Percentiles rank a stretch among this genome's conserved stretches.
Evolutionary conservation across 2,113 vertebrate genomes (phyloP).

Genomic region (Columba janthina): DNA sequence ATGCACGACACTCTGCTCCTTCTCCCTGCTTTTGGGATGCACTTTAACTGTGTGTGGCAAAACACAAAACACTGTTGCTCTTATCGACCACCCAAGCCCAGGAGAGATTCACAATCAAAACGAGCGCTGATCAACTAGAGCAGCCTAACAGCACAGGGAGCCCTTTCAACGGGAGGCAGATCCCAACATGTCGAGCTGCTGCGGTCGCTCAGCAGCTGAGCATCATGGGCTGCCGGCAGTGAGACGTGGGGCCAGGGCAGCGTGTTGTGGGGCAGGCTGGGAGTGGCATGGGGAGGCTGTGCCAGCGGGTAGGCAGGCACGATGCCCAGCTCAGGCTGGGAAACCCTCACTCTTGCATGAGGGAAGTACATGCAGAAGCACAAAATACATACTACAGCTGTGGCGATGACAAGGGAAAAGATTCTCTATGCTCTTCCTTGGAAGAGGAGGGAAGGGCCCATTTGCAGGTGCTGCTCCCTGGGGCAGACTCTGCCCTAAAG

Average conservation of each 20-base stretch:
- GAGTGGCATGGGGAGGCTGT: not conserved
- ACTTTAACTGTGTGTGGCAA: not conserved
- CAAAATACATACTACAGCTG: not conserved
- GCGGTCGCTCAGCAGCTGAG: not conserved
- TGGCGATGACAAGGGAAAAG: not conserved
- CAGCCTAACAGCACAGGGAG: not conserved
- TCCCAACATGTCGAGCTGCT: not conserved
- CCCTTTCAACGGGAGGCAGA: slow-evolving; percentile 32
- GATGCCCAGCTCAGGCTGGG: rapidly evolving
- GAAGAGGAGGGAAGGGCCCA: not conserved
- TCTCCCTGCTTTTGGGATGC: rapidly evolving
- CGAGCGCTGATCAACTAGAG: not conserved
- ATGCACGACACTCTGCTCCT: rapidly evolving
- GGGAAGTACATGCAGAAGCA: not conserved
- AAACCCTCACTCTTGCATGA: not conserved
- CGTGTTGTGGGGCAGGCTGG: not conserved
- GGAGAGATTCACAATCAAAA: not conserved
- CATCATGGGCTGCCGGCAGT: not conserved
- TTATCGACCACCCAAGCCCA: not conserved
- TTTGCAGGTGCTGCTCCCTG: not conserved
- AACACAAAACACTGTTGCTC: rapidly evolving
- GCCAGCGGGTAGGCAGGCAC: not conserved
- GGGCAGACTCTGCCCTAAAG: not conserved
- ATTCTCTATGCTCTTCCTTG: not conserved
- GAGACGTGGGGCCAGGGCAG: not conserved